Evolutionary conservation across 2,113 vertebrate genomes (phyloP).

Genomic region (Cyprinus carpio): DNA sequence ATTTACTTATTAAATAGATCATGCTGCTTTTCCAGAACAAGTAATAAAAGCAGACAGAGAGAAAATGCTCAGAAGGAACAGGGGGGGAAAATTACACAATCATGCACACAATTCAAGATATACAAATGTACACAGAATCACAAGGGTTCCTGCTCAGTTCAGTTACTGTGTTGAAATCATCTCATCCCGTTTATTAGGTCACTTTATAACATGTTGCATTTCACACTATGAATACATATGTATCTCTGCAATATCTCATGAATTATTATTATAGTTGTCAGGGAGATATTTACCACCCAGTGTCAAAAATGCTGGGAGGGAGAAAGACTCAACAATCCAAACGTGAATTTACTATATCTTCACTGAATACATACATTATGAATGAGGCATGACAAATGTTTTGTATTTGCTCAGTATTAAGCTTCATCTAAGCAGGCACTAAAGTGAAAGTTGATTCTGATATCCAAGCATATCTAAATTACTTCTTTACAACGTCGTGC

Average conservation of each 20-base stretch:
- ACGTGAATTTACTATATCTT: background rate
- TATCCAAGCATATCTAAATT: background rate
- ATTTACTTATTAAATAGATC: constrained; percentile 49
- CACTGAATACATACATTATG: constrained; percentile 8
- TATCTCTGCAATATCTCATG: constrained; percentile 22
- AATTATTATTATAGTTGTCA: constrained; percentile 45
- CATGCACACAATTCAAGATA: constrained; percentile 26
- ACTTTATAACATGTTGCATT: constrained; percentile 38
- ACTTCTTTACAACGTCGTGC: background rate
- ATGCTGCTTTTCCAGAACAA: constrained; percentile 34
- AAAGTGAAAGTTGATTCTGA: background rate
- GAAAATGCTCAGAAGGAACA: constrained; percentile 44
- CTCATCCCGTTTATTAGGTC: constrained; percentile 46
- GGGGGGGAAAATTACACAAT: background rate
- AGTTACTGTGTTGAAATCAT: constrained; percentile 43
- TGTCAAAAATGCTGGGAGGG: constrained; percentile 10
- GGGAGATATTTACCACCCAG: constrained; percentile 32
- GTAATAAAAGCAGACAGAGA: constrained; percentile 41
- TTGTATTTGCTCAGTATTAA: background rate
- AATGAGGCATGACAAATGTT: constrained; percentile 14
- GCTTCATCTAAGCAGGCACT: background rate
- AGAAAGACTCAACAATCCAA: constrained; percentile 6
- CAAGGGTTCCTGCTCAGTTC: constrained; percentile 17
- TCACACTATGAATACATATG: background rate
- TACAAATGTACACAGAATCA: background rate